phyloP scores from a whole-genome alignment of 2,797 vertebrate species.

The Neostethus bicornis region DNA sequence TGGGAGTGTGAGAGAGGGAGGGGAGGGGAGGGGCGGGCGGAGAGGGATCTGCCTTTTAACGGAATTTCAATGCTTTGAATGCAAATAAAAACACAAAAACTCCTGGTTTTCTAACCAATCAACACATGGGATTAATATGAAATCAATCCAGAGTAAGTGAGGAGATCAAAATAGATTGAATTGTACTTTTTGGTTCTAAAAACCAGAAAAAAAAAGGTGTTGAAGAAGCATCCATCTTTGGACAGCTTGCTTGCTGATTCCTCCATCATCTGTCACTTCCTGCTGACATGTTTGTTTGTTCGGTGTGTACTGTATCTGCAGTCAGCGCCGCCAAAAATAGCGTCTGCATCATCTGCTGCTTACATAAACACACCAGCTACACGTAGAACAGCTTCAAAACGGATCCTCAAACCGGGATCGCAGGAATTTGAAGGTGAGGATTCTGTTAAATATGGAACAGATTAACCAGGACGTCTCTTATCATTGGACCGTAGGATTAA shows the following conservation, averaged over 20 bases:
- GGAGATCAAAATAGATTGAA: background rate
- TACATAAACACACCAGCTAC: slow-evolving; percentile 64
- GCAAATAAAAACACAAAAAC: too few species aligned
- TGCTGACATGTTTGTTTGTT: slow-evolving; percentile 24
- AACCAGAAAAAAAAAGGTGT: slow-evolving; percentile 7
- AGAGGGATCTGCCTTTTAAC: too few species aligned
- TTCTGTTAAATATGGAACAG: too few species aligned
- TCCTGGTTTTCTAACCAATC: too few species aligned
- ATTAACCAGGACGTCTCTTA: background rate
- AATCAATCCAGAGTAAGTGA: too few species aligned
- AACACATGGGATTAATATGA: too few species aligned
- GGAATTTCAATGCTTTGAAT: too few species aligned
- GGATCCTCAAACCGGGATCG: slow-evolving; percentile 27
- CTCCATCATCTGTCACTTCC: slow-evolving; percentile 38
- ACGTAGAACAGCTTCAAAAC: slow-evolving; percentile 46
- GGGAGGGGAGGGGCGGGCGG: too few species aligned
- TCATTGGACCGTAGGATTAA: too few species aligned
- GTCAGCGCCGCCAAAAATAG: slow-evolving; percentile 55
- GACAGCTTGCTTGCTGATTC: slow-evolving; percentile 2
- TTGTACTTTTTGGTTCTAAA: background rate
- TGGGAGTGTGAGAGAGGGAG: too few species aligned
- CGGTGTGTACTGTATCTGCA: slow-evolving; percentile 35
- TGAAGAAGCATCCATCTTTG: slow-evolving; percentile 13
- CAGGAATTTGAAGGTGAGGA: slow-evolving; percentile 10
- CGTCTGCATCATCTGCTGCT: slow-evolving; percentile 58